Base-by-base conservation (phyloP, 1,140 invertebrate genomes). In the Drosophila willistoni region DNA sequence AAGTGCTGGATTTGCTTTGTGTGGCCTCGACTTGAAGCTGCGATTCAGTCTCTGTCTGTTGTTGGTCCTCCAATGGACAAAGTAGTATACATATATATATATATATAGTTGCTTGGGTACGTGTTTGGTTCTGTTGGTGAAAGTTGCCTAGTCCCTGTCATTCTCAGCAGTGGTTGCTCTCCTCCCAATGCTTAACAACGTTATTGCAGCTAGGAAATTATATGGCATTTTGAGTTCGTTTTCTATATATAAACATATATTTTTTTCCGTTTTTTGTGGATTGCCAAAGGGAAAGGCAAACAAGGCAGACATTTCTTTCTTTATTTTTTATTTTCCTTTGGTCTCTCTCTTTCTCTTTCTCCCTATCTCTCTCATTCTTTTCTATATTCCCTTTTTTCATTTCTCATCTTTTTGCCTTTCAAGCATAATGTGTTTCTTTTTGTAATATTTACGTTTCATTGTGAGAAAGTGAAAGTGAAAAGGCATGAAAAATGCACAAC, bases 371-470 rank as follows among this genome's bases (percentile, higher is more conserved):
- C 36, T 39, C 12, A 12, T 7, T 51, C 44, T 51, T 3, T 51
- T 51, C 17, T 51, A 22, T 51, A 51, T 51, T 51, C 44, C 44
- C 3, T 51, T 51, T 51, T 22, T 10, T 14, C n/a, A 12, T 36
- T 33, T 9, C 29, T 57, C n/a, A 17, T 39, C 29, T 64, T 65
- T 78, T 83, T 83, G 47, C 44, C 63, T 77, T 74, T 82, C 76
- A 68, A 65, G 76, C 72, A 69, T 73, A 68, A 65, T 70, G 65
- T 79, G 68, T 76, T 81, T 83, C 42, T 72, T 77, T 79, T 72
- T 59, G 33, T 77, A 79, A 81, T 85, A 85, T 85, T 85, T 81
- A 79, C 78, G 86, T 86, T 86, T 86, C 78, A 86, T 82, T 86
- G 71, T 81, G 64, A 73, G 71, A 82, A 81, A 78, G 66, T 69